phyloP scores from a whole-genome alignment of 2,113 vertebrate species.

The Microtus pennsylvanicus region DNA sequence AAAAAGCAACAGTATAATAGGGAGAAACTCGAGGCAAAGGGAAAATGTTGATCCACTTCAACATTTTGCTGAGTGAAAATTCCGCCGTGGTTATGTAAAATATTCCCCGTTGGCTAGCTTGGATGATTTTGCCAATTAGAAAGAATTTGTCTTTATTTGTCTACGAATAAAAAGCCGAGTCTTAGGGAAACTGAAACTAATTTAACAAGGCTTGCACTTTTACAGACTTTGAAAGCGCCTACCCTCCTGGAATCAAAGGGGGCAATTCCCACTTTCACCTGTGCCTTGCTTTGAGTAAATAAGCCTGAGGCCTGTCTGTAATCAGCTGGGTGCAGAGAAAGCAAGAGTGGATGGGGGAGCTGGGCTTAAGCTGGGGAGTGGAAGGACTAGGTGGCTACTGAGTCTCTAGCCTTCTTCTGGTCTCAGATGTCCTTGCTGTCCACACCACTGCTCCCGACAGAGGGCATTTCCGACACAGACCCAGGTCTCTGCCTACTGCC shows the following conservation, averaged over 20 bases:
- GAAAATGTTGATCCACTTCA: background rate
- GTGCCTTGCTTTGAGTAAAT: background rate
- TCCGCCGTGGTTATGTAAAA: background rate
- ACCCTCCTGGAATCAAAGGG: background rate
- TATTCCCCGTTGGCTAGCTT: background rate
- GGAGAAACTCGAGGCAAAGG: constrained; percentile 2
- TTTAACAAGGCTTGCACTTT: background rate
- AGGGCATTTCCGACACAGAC: background rate
- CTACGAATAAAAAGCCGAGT: constrained; percentile 10
- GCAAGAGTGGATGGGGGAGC: background rate
- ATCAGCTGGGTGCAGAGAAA: background rate
- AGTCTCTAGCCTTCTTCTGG: background rate
- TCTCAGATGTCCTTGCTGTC: background rate
- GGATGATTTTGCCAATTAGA: constrained; percentile 2
- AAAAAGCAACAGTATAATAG: constrained; percentile 37
- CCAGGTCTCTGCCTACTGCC: background rate
- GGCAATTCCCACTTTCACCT: background rate
- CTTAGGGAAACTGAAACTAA: constrained; percentile 35
- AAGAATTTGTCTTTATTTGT: constrained; percentile 40
- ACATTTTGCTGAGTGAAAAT: constrained; percentile 40
- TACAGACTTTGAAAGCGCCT: background rate
- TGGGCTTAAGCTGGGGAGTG: background rate
- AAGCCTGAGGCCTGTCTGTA: background rate
- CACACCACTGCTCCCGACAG: too few relatives aligned
- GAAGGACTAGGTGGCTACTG: accelerated